A percentile compares a stretch with the other conserved stretches of the same genome.
phyloP scores from a whole-genome alignment of 2,113 vertebrate species.

The Mionectes macconnelli region DNA sequence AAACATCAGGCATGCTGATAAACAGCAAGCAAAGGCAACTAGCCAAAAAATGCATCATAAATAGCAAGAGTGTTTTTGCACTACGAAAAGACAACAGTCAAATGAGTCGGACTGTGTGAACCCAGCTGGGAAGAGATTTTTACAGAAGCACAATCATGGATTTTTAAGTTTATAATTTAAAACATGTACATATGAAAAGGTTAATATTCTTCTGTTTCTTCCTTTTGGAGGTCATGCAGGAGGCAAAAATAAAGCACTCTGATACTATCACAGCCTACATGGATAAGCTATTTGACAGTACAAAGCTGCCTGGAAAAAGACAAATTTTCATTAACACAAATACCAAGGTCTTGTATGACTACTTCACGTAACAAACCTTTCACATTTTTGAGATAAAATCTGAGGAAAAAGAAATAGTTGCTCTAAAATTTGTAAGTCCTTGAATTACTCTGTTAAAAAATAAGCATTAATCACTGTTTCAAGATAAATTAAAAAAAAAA shows the following conservation, averaged over 20 bases:
- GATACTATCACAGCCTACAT: neutral
- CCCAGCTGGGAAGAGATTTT: neutral
- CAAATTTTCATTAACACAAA: constrained; percentile 1
- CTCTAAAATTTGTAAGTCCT: neutral
- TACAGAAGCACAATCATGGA: neutral
- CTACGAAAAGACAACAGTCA: neutral
- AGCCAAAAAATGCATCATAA: neutral
- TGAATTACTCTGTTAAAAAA: neutral
- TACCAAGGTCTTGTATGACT: neutral
- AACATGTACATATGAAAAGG: constrained; percentile 7
- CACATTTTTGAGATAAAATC: neutral
- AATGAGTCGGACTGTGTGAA: neutral
- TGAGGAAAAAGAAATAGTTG: neutral
- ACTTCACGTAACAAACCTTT: neutral
- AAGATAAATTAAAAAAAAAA: neutral
- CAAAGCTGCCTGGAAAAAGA: neutral
- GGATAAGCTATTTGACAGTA: neutral
- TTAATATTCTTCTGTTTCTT: constrained; percentile 1
- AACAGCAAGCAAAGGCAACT: neutral
- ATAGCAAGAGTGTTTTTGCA: neutral
- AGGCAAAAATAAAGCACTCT: constrained; percentile 28
- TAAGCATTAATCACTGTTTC: constrained; percentile 3
- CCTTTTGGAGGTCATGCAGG: neutral
- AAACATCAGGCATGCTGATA: neutral
- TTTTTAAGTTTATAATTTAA: neutral